Conservation (phyloP, 2,113 vertebrate species). For the Gambusia holbrooki region DNA sequence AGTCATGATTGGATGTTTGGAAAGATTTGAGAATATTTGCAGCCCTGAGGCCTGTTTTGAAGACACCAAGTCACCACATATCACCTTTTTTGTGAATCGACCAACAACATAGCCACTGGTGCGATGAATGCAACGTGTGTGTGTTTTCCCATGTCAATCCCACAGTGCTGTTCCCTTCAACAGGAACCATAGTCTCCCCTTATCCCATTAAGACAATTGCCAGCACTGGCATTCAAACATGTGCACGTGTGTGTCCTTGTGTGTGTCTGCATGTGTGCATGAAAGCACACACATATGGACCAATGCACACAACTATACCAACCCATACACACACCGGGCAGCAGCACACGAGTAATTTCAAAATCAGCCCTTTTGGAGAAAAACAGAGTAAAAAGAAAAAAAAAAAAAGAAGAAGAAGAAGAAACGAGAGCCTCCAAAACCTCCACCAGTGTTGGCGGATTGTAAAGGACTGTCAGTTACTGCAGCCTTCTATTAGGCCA, state of each 20-base stretch:
- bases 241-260: slow-evolving; percentile 26
- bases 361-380: slow-evolving; percentile 78
- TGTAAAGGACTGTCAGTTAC: slow-evolving; percentile 82
- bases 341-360: slow-evolving; percentile 69
- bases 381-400: slow-evolving; percentile 41
- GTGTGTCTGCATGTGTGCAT: neutral
- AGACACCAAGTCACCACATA: slow-evolving; percentile 34
- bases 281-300: neutral
- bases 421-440: slow-evolving; percentile 53
- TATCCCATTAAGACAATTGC: slow-evolving; percentile 78
- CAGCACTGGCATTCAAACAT: slow-evolving; percentile 75
- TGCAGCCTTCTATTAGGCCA: slow-evolving; percentile 77
- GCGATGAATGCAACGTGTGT: slow-evolving; percentile 55
- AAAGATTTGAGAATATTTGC: slow-evolving; percentile 10
- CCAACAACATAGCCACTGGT: slow-evolving; percentile 31
- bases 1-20: neutral
- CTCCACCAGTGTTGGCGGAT: slow-evolving; percentile 82
- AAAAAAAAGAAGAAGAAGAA: slow-evolving; percentile 5
- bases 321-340: slow-evolving; percentile 41
- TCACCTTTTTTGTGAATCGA: slow-evolving; percentile 47
- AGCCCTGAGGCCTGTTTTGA: slow-evolving; percentile 13
- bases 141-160: slow-evolving; percentile 78
- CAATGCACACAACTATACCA: slow-evolving; percentile 53
- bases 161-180: slow-evolving; percentile 74
- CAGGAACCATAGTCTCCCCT: slow-evolving; percentile 76